These are phyloP conservation scores for Drosophila hydei DNA, from an alignment of 1,140 invertebrate genomes.

Conservation along the genomic window DNA sequence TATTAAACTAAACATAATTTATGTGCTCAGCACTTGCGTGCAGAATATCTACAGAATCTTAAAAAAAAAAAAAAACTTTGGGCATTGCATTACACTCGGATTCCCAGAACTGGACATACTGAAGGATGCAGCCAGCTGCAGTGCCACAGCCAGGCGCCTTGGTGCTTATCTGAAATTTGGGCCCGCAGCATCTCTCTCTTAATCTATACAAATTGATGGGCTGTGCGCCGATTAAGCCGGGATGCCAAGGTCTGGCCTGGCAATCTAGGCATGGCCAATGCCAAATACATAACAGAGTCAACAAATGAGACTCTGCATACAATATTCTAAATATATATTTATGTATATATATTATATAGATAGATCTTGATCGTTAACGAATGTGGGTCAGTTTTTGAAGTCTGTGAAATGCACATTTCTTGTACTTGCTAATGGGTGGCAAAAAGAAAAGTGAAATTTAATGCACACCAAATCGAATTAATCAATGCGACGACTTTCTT, in stretches of 20 bases:
- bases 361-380: neutral
- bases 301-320: neutral
- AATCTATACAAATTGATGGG: slow-evolving; percentile 14
- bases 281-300: slow-evolving; percentile 16
- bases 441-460: slow-evolving; percentile 46
- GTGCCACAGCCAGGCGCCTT: neutral
- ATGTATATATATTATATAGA: slow-evolving; percentile 4
- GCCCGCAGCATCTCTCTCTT: slow-evolving; percentile 11
- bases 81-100: slow-evolving; percentile 24
- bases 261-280: slow-evolving; percentile 10
- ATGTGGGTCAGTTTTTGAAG: slow-evolving; percentile 23
- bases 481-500: slow-evolving; percentile 40
- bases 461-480: slow-evolving; percentile 22
- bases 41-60: slow-evolving; percentile 57
- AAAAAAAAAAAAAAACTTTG: slow-evolving; percentile 17
- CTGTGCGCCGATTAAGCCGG: slow-evolving; percentile 24
- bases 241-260: slow-evolving; percentile 24
- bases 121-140: slow-evolving; percentile 26
- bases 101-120: slow-evolving; percentile 27
- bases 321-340: no score
- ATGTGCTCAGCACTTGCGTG: no score
- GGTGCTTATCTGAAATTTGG: slow-evolving; percentile 23
- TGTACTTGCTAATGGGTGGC: slow-evolving; percentile 6
- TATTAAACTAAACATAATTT: slow-evolving; percentile 25
- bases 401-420: slow-evolving; percentile 5